A percentile compares a stretch with the other conserved stretches of the same genome.
Evolutionary conservation across 2,113 vertebrate genomes (phyloP).

Genomic region (Vimba vimba): DNA sequence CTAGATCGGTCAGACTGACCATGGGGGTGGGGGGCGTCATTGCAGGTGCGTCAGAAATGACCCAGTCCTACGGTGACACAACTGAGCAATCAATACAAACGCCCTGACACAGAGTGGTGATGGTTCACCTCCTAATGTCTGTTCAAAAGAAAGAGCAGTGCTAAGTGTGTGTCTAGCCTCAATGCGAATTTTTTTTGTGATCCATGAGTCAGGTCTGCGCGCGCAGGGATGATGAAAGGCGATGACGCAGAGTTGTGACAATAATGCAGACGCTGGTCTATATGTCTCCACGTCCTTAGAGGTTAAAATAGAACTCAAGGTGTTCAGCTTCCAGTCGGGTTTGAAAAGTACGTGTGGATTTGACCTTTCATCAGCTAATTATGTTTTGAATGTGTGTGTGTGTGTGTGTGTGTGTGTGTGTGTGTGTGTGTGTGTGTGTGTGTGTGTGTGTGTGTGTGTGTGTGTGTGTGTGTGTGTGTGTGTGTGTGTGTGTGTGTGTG

Average conservation of each 20-base stretch:
- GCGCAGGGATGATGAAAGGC: conserved; percentile 41
- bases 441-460: conserved; percentile 28
- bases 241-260: conserved; percentile 31
- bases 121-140: neutral
- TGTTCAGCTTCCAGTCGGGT: neutral
- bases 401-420: conserved; percentile 30
- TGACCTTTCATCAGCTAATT: neutral
- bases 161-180: neutral
- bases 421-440: conserved; percentile 30
- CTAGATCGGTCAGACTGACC: conserved; percentile 9
- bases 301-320: neutral
- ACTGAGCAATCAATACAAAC: conserved; percentile 24
- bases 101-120: neutral
- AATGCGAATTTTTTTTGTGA: conserved; percentile 25
- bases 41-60: conserved; percentile 32
- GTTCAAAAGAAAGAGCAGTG: neutral
- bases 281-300: neutral
- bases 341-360: conserved; percentile 18
- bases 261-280: neutral
- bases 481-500: too few relatives aligned
- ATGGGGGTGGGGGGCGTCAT: neutral
- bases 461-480: conserved; percentile 31
- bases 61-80: neutral
- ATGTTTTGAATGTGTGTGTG: conserved; percentile 1
- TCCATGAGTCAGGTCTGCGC: conserved; percentile 42